A percentile compares a stretch with the other conserved stretches of the same genome.
Conservation (phyloP, 2,797 vertebrate genomes). For the Tragopan temminckii region DNA sequence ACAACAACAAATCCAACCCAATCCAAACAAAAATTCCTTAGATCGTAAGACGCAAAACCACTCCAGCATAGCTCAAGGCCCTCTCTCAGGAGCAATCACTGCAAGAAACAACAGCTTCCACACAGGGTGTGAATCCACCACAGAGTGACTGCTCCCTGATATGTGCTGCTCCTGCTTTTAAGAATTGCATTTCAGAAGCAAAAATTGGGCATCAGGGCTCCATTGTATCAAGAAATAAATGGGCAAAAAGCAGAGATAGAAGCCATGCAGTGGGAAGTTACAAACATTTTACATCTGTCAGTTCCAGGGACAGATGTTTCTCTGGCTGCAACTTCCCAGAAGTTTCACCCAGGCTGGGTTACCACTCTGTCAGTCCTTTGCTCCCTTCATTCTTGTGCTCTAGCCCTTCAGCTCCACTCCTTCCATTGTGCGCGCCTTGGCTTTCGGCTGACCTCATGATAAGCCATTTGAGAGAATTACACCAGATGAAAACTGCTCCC, state of each 20-base stretch:
- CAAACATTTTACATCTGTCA: neutral
- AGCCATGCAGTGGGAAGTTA: neutral
- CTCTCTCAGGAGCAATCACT: neutral
- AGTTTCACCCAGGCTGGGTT: neutral
- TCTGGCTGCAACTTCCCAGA: neutral
- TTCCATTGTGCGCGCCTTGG: neutral
- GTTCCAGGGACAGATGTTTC: neutral
- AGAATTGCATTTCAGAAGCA: neutral
- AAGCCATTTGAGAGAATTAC: conserved; percentile 20
- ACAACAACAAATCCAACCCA: neutral
- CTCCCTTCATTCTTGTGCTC: neutral
- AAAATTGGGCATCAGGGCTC: neutral
- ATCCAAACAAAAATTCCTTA: neutral
- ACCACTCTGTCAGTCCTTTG: neutral
- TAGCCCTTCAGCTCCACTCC: neutral
- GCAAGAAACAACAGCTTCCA: neutral
- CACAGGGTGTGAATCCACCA: neutral
- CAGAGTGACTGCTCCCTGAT: neutral
- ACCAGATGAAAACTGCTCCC: neutral
- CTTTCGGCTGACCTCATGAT: conserved; percentile 7
- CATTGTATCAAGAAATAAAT: fast-evolving
- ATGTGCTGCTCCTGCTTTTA: neutral
- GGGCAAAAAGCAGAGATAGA: neutral
- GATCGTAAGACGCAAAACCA: neutral
- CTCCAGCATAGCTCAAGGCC: neutral